phyloP scores from a whole-genome alignment of 2,888 invertebrate species.

The Thymelicus acteon region DNA sequence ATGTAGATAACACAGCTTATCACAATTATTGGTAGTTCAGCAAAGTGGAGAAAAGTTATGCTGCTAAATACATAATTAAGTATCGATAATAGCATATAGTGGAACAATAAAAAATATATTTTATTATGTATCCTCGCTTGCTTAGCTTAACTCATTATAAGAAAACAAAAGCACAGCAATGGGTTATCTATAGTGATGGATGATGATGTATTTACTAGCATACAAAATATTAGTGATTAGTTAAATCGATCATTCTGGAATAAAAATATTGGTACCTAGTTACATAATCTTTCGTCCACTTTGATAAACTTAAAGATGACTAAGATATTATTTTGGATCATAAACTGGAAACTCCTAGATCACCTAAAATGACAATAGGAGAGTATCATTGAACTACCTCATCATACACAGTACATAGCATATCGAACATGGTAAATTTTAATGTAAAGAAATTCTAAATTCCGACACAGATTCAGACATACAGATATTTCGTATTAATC shows the following conservation, averaged over 20 bases:
- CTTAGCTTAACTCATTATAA: no score
- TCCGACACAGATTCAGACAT: neutral
- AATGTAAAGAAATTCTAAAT: conserved; percentile 12
- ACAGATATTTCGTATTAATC: neutral
- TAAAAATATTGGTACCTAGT: neutral
- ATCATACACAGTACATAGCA: conserved; percentile 2
- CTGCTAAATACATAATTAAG: neutral
- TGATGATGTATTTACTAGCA: no score
- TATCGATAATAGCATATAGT: no score
- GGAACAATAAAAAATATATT: neutral
- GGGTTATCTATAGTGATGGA: no score
- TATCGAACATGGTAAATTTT: conserved; percentile 26
- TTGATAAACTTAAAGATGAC: conserved; percentile 13
- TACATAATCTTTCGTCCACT: conserved; percentile 8
- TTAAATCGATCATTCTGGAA: no score
- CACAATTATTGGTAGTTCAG: conserved; percentile 7
- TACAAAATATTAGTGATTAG: no score
- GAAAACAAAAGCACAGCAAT: no score
- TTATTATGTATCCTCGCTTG: no score
- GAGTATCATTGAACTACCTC: conserved; percentile 23
- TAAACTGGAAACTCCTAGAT: conserved; percentile 17
- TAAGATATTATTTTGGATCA: conserved; percentile 8
- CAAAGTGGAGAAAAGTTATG: conserved; percentile 14
- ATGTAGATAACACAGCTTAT: conserved; percentile 31
- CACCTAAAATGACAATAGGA: conserved; percentile 29